Conservation (phyloP, 2,888 invertebrate genomes). For the Eumacrocentrus americanus region DNA sequence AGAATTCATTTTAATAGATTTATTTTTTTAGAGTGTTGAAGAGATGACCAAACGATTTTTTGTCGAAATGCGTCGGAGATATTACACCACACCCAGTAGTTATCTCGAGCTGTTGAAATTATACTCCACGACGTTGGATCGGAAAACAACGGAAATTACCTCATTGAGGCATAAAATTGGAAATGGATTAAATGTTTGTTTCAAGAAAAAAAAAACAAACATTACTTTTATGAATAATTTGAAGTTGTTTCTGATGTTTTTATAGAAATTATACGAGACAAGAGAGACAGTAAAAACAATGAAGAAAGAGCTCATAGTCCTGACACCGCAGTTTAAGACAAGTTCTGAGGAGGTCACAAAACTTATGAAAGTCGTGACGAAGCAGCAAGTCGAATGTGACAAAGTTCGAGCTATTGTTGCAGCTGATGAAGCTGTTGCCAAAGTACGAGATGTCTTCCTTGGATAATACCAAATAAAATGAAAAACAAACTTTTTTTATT, state of each 20-base stretch:
- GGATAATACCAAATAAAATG: not conserved
- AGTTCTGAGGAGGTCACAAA: slow-evolving; percentile 79
- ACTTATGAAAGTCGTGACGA: slow-evolving; percentile 76
- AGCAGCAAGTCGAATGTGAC: slow-evolving; percentile 83
- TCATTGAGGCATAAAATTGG: slow-evolving; percentile 72
- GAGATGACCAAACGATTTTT: slow-evolving; percentile 78
- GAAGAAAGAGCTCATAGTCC: slow-evolving; percentile 80
- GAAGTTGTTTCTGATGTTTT: too few relatives aligned
- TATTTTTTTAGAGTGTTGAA: slow-evolving; percentile 72
- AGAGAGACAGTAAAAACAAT: slow-evolving; percentile 82
- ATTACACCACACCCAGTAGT: slow-evolving; percentile 91
- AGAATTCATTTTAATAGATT: slow-evolving; percentile 1
- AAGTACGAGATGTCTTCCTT: slow-evolving; percentile 62
- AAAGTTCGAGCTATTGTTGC: slow-evolving; percentile 79
- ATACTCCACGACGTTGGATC: slow-evolving; percentile 73
- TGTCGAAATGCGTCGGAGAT: slow-evolving; percentile 81
- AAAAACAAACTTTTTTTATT: not conserved
- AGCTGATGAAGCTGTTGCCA: slow-evolving; percentile 83
- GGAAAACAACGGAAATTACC: slow-evolving; percentile 73
- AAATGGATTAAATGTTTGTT: slow-evolving; percentile 72
- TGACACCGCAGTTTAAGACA: slow-evolving; percentile 80
- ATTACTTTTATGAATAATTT: not conserved
- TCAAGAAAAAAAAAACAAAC: not conserved
- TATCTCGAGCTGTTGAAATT: slow-evolving; percentile 85
- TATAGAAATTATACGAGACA: slow-evolving; percentile 79